These are phyloP conservation scores for Engystomops pustulosus DNA, from an alignment of 2,113 vertebrate genomes.

Conservation along the genomic window DNA sequence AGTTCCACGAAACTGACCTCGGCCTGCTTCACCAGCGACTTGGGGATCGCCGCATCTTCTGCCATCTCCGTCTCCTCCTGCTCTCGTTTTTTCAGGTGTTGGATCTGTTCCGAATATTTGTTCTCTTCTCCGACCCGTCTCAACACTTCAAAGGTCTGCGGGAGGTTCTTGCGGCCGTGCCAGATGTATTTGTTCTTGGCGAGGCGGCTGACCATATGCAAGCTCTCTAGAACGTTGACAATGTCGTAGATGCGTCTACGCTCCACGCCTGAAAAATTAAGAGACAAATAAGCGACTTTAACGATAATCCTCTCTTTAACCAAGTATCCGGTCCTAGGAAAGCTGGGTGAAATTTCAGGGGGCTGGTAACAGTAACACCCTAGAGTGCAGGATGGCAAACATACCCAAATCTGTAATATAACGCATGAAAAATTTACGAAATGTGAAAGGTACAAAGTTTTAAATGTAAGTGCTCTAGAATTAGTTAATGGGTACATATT, in stretches of 20 bases:
- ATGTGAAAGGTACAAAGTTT: too few species aligned
- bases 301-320: too few species aligned
- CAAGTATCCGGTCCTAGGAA: too few species aligned
- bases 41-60: constrained; percentile 74
- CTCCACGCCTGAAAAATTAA: constrained; percentile 79
- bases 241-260: constrained; percentile 95
- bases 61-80: constrained; percentile 73
- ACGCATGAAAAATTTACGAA: too few species aligned
- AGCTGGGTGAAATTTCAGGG: too few species aligned
- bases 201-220: constrained; percentile 95
- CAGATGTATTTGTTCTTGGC: constrained; percentile 94
- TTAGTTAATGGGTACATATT: too few species aligned
- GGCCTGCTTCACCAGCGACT: constrained; percentile 69
- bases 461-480: too few species aligned
- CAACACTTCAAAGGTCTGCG: constrained; percentile 84
- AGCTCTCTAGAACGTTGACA: constrained; percentile 94
- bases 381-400: too few species aligned
- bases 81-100: constrained; percentile 82
- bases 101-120: constrained; percentile 85
- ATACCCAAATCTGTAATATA: too few species aligned
- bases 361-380: too few species aligned
- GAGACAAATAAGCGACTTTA: too few species aligned
- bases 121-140: constrained; percentile 84
- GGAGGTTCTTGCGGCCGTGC: constrained; percentile 87
- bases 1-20: constrained; percentile 87